phyloP scores from a whole-genome alignment of 2,888 invertebrate genomes.

The Rotaria macrura region DNA sequence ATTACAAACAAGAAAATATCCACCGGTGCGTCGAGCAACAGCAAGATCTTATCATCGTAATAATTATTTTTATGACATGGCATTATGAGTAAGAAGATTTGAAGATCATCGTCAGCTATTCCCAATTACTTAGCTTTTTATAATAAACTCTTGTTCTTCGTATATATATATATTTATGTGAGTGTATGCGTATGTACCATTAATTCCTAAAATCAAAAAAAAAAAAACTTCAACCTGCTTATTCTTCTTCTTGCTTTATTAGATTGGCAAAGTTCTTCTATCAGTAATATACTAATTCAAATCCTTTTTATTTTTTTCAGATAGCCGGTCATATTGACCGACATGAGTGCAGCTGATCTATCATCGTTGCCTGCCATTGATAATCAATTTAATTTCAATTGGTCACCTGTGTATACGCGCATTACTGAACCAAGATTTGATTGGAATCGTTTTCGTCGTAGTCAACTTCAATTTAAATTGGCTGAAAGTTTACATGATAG shows the following conservation, averaged over 20 bases:
- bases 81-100: not conserved
- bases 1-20: not conserved
- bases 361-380: not conserved
- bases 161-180: too few relatives aligned
- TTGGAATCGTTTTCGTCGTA: not conserved
- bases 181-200: too few relatives aligned
- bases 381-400: not conserved
- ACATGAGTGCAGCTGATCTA: not conserved
- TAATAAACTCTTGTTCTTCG: not conserved
- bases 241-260: not conserved
- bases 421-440: not conserved
- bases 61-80: not conserved
- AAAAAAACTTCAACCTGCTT: not conserved
- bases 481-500: not conserved
- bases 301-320: not conserved
- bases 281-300: not conserved
- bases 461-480: not conserved
- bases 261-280: too few relatives aligned
- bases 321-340: not conserved
- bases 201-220: too few relatives aligned
- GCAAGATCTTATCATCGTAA: not conserved
- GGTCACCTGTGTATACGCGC: not conserved
- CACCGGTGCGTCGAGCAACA: not conserved
- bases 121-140: too few relatives aligned
- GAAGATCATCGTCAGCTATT: too few relatives aligned